Evolutionary conservation across 2,888 invertebrate species (phyloP), one percentile per base, ranked within the genome.

Genomic region (Xanthia togata): DNA sequence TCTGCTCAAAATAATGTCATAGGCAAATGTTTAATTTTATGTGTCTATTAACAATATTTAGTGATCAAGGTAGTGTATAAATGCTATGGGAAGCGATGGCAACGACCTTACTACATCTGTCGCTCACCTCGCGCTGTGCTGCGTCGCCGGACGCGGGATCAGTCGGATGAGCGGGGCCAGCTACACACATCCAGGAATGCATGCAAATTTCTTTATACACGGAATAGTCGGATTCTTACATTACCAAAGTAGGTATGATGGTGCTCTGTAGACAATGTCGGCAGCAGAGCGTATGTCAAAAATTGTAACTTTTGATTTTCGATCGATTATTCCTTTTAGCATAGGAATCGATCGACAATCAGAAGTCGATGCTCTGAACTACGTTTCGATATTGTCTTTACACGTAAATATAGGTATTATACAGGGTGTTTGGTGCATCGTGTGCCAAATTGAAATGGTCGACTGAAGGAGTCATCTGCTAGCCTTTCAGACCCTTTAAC

Each of bases 201-300:
- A 96, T 83, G 93, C 90, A 2, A 96, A 96, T 86, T 94, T 93
- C 86, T 93, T 96, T 83, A 83, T 96, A 81, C 96, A 96, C 70
- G 95, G 95, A 75, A 74, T 95, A 57, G 17, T 95, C 70, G 96
- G 96, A 87, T 92, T 95, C 82, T 78, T 95, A 57, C 92, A 95
- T 83, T 93, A 90, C 79, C 94, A 87, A 78, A 87, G 87, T 87
- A 70, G 26, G 89, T 88, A 80, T 63, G 0, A 14, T 23, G 17
- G 17, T 82, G 17, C 35, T 55, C 9, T 17, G 31, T 53, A 26
- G 23, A 41, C 4, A 75, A 35, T 35, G 14, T 53, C 11, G n/a
- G 38, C 12, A 47, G 38, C 31, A 50, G n/a, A 38, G 2, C 17
- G 47, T 26, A 5, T 47, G 35, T 14, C 2, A 75, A 38, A 59